Evolutionary conservation across 2,888 invertebrate species (phyloP).

Genomic region (Drosophila nr. medialis): DNA sequence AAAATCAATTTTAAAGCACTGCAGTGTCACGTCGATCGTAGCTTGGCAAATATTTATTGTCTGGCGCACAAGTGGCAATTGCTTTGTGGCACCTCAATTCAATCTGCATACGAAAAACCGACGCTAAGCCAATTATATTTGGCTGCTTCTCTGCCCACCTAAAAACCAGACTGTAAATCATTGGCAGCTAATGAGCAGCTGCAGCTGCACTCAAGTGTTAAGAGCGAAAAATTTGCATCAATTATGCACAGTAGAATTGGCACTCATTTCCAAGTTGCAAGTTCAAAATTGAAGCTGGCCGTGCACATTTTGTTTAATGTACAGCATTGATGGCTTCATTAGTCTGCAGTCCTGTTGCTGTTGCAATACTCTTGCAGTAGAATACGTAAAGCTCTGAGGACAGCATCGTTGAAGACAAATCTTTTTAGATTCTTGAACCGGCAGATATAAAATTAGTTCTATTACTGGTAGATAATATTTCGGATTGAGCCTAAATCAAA

Average conservation of each 20-base stretch:
- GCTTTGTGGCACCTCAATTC: conserved; percentile 46
- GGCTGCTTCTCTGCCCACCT: neutral
- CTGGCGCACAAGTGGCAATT: conserved; percentile 31
- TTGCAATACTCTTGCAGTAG: neutral
- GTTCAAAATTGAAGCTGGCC: neutral
- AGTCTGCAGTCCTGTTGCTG: conserved; percentile 31
- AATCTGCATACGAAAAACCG: conserved; percentile 68
- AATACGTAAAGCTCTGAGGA: neutral
- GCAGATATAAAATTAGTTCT: neutral
- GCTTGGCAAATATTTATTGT: conserved; percentile 54
- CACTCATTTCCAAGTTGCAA: neutral
- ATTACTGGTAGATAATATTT: rapidly evolving
- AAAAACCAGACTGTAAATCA: conserved; percentile 5
- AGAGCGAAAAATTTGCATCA: conserved; percentile 57
- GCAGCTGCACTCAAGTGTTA: conserved; percentile 58
- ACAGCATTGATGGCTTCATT: conserved; percentile 64
- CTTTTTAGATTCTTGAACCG: rapidly evolving
- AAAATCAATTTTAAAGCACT: conserved; percentile 69
- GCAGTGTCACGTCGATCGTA: conserved; percentile 8
- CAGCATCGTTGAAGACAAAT: neutral
- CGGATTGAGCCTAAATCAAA: neutral
- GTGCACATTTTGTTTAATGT: conserved; percentile 26
- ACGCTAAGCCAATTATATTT: conserved; percentile 33
- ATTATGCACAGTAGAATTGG: conserved; percentile 42
- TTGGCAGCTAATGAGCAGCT: conserved; percentile 43